Conservation (phyloP, 2,113 vertebrate genomes). For the Thalassarche chlororhynchos region DNA sequence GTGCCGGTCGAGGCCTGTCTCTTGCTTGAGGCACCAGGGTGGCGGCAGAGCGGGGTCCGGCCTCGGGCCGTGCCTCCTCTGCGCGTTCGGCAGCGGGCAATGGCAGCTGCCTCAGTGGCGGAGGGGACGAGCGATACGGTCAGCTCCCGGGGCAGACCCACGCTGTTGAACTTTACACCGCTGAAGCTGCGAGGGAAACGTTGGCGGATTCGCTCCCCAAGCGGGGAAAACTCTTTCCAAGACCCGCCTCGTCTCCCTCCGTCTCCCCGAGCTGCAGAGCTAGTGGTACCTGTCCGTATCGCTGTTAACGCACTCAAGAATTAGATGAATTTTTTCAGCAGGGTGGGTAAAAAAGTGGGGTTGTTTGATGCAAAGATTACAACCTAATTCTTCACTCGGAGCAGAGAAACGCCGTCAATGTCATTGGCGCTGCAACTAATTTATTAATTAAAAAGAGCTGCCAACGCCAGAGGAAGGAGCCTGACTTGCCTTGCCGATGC, state of each 20-base stretch:
- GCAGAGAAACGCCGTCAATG: too few species aligned
- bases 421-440: too few species aligned
- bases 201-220: too few species aligned
- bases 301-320: accelerated
- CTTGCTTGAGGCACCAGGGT: background rate
- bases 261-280: background rate
- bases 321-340: too few species aligned
- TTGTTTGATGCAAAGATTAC: accelerated
- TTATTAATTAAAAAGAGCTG: background rate
- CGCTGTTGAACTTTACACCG: too few species aligned
- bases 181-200: background rate
- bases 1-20: too few species aligned
- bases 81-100: background rate
- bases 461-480: accelerated
- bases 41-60: background rate
- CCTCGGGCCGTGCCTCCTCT: background rate
- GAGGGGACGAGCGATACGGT: too few species aligned
- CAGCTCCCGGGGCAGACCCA: background rate
- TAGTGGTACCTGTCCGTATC: accelerated
- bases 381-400: accelerated
- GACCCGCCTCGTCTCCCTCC: accelerated
- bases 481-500: accelerated
- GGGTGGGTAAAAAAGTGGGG: background rate
- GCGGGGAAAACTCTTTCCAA: accelerated
- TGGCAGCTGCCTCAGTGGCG: background rate